phyloP scores from a whole-genome alignment of 2,888 invertebrate genomes.

The Ptycholaimellus sp. region DNA sequence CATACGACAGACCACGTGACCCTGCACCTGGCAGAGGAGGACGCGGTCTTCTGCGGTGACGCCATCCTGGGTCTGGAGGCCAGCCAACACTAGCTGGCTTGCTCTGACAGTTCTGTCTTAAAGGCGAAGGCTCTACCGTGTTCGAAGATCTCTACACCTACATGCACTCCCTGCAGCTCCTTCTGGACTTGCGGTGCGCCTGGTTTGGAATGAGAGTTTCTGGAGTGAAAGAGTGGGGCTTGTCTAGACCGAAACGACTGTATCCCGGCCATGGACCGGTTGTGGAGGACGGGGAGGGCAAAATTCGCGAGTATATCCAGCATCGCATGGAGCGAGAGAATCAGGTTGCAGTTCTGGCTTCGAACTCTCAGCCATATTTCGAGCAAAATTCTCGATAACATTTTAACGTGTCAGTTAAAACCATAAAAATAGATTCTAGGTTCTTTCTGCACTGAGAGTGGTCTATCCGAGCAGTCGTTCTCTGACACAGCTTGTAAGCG shows the following conservation, averaged over 20 bases:
- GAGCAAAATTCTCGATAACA: too few species aligned
- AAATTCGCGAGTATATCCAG: slow-evolving; percentile 57
- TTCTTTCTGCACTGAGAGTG: too few species aligned
- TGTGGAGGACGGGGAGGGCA: slow-evolving; percentile 39
- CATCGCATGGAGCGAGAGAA: slow-evolving; percentile 58
- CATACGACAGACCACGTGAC: slow-evolving; percentile 80
- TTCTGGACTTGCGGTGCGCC: slow-evolving; percentile 45
- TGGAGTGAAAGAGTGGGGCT: too few species aligned
- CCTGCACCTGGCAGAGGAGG: slow-evolving; percentile 52
- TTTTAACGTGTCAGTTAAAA: too few species aligned
- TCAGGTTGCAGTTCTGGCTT: too few species aligned
- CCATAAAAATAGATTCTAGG: too few species aligned
- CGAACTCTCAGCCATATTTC: too few species aligned
- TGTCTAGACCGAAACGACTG: too few species aligned
- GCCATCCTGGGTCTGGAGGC: slow-evolving; percentile 50
- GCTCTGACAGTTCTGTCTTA: not conserved
- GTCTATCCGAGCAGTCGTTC: too few species aligned
- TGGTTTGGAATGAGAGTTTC: too few species aligned
- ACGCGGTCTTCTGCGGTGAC: slow-evolving; percentile 70
- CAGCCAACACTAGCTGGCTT: not conserved
- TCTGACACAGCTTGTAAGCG: too few species aligned
- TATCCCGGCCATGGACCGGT: slow-evolving; percentile 31
- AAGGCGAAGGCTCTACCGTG: slow-evolving; percentile 58
- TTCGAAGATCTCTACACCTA: slow-evolving; percentile 77
- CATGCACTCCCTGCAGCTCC: slow-evolving; percentile 55